phyloP scores from a whole-genome alignment of 2,797 vertebrate genomes.

The Geotrypetes seraphini region DNA sequence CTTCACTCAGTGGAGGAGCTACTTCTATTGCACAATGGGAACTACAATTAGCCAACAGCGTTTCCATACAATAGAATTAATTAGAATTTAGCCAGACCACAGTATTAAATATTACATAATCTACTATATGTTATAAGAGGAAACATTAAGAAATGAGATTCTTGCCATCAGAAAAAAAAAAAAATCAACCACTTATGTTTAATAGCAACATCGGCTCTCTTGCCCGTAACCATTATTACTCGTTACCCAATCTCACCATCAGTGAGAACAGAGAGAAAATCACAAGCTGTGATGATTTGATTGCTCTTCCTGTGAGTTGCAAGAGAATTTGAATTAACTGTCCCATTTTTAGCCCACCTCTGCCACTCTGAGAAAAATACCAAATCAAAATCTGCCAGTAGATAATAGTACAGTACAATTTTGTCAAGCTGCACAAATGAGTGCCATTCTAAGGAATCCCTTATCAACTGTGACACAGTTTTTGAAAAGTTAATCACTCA shows the following conservation, averaged over 20 bases:
- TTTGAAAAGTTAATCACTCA: constrained; percentile 20
- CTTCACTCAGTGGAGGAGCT: no score
- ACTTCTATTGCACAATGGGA: no score
- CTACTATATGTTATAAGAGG: no score
- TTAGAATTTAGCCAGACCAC: no score
- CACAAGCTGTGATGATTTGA: constrained; percentile 29
- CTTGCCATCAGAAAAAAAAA: no score
- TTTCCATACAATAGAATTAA: no score
- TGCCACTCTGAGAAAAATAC: constrained; percentile 17
- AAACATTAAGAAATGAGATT: no score
- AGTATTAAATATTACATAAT: no score
- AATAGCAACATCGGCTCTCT: constrained; percentile 6
- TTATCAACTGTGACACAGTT: constrained; percentile 18
- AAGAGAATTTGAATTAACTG: constrained; percentile 24
- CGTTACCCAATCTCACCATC: constrained; percentile 6
- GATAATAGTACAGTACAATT: constrained; percentile 15
- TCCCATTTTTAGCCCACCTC: constrained; percentile 12
- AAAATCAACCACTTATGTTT: no score
- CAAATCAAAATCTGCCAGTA: constrained; percentile 19
- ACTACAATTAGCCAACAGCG: no score
- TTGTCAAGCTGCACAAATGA: constrained; percentile 9
- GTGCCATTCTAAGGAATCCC: constrained; percentile 6
- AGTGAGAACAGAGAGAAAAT: constrained; percentile 15
- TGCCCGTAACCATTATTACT: constrained; percentile 2
- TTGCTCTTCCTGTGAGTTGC: constrained; percentile 25